These are phyloP conservation scores for Tipula helvola DNA, from an alignment of 2,888 invertebrate genomes.

Conservation along the genomic window DNA sequence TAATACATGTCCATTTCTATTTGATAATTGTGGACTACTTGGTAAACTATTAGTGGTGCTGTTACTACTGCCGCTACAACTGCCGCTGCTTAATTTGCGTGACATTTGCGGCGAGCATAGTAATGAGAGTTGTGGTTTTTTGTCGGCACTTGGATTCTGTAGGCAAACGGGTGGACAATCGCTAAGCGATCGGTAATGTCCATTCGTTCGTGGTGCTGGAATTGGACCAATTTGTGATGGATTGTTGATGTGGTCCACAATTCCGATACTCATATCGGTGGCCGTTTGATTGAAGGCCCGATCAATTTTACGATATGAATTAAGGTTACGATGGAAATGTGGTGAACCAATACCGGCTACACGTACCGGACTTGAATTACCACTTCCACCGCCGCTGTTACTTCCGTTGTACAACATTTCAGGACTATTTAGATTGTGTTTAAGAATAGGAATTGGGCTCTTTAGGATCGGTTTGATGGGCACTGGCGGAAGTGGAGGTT, in stretches of 20 bases:
- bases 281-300: constrained; percentile 26
- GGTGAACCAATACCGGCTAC: constrained; percentile 52
- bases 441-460: constrained; percentile 45
- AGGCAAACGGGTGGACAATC: constrained; percentile 23
- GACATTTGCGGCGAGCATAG: constrained; percentile 45
- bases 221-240: background rate
- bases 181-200: constrained; percentile 23
- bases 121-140: constrained; percentile 27
- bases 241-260: background rate
- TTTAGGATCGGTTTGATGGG: constrained; percentile 34
- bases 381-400: constrained; percentile 28
- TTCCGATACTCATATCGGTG: background rate
- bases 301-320: constrained; percentile 45
- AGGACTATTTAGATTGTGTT: constrained; percentile 39
- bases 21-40: constrained; percentile 25
- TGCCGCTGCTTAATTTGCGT: constrained; percentile 25
- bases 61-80: constrained; percentile 32
- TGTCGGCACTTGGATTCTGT: constrained; percentile 20
- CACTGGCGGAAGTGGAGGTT: constrained; percentile 59
- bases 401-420: constrained; percentile 22
- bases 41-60: constrained; percentile 33
- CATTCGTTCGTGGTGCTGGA: constrained; percentile 24
- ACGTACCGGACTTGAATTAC: constrained; percentile 29
- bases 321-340: constrained; percentile 46
- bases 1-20: constrained; percentile 44